Evolutionary conservation across 2,888 invertebrate species (phyloP).

Genomic region (Tenthredo livida): DNA sequence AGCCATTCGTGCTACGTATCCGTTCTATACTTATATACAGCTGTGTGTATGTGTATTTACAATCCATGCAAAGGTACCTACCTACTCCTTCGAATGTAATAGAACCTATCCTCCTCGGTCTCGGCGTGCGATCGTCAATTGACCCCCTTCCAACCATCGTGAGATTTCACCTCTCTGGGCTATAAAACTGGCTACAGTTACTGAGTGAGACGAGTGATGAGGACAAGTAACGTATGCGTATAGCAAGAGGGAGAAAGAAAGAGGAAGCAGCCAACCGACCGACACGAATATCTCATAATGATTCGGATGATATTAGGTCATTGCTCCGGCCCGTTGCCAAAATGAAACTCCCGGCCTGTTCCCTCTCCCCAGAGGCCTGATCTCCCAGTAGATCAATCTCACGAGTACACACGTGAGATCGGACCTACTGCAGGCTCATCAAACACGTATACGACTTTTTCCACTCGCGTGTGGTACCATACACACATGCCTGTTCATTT

Average conservation of each 20-base stretch:
- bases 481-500: background rate
- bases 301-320: slow-evolving; percentile 53
- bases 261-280: background rate
- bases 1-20: slow-evolving; percentile 16
- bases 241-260: slow-evolving; percentile 9
- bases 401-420: background rate
- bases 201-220: slow-evolving; percentile 28
- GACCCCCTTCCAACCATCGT: slow-evolving; percentile 48
- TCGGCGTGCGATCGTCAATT: slow-evolving; percentile 38
- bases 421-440: slow-evolving; percentile 2
- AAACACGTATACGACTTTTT: background rate
- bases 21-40: background rate
- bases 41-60: background rate
- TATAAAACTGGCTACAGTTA: slow-evolving; percentile 45
- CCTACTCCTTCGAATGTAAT: slow-evolving; percentile 19
- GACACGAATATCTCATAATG: slow-evolving; percentile 51
- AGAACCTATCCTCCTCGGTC: slow-evolving; percentile 11
- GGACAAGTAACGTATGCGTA: background rate
- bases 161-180: slow-evolving; percentile 55
- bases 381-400: slow-evolving; percentile 28
- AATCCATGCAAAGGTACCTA: background rate
- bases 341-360: slow-evolving; percentile 43
- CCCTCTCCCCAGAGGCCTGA: slow-evolving; percentile 18
- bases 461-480: background rate
- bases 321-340: slow-evolving; percentile 48